Evolutionary conservation across 23 tunicate species (phyloP).

Genomic region (Trididemnum nubilum): DNA sequence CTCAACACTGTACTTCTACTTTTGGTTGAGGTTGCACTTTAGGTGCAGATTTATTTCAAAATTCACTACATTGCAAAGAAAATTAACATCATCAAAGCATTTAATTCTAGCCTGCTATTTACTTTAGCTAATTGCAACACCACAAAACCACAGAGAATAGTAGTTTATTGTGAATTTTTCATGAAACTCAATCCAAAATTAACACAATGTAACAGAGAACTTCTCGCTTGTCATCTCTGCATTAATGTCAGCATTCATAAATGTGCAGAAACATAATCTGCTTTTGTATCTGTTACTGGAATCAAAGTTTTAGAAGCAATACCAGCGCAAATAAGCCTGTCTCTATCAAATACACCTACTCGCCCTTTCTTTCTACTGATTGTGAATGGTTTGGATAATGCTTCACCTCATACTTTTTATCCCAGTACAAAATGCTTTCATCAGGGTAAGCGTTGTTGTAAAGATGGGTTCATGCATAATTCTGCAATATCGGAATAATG

Average conservation of each 20-base stretch:
- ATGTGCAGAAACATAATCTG: not conserved
- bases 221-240: not conserved
- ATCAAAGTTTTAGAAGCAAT: slow-evolving; percentile 4
- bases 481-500: not conserved
- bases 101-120: too few species aligned
- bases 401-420: not conserved
- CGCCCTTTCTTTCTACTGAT: not conserved
- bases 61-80: too few species aligned
- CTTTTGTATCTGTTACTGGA: not conserved
- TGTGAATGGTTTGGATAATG: slow-evolving; percentile 13
- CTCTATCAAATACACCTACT: slow-evolving; percentile 13
- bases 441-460: not conserved
- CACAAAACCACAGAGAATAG: too few species aligned
- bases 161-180: too few species aligned
- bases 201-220: too few species aligned
- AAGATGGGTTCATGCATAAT: slow-evolving; percentile 5
- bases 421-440: not conserved
- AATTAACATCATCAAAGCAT: not conserved
- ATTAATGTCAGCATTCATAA: not conserved
- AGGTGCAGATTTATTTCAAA: too few species aligned
- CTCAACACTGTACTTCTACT: too few species aligned
- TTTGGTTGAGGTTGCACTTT: too few species aligned
- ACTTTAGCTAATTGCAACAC: too few species aligned
- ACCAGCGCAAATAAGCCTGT: slow-evolving; percentile 2
- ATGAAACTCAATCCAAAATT: too few species aligned